Conservation (phyloP, 2,888 invertebrate species). For the Nineta flava region DNA sequence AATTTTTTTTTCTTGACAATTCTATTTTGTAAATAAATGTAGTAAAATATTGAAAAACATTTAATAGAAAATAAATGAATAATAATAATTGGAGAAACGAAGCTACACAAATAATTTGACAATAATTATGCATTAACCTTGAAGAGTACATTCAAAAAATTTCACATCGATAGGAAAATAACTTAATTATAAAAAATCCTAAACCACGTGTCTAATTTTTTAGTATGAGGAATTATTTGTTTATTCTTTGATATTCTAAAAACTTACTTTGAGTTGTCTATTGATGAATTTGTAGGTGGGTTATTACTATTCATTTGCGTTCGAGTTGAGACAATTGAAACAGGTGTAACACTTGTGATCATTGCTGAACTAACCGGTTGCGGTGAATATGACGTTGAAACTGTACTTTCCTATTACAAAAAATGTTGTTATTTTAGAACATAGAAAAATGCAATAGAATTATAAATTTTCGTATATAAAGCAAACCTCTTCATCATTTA, state of each 20-base stretch:
- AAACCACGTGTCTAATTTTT: not conserved
- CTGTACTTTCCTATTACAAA: conserved; percentile 22
- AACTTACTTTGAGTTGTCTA: not conserved
- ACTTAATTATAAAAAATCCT: not conserved
- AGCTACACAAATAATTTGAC: too few species aligned
- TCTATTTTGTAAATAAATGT: too few species aligned
- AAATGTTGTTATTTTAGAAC: not conserved
- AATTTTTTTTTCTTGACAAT: too few species aligned
- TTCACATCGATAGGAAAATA: too few species aligned
- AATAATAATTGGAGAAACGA: too few species aligned
- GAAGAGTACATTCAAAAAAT: too few species aligned
- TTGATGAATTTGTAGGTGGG: not conserved
- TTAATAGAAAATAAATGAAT: too few species aligned
- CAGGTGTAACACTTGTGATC: conserved; percentile 21
- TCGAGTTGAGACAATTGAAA: conserved; percentile 21
- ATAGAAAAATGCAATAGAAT: not conserved
- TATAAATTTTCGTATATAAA: not conserved
- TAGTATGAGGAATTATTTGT: not conserved
- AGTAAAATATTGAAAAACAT: too few species aligned
- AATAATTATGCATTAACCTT: too few species aligned
- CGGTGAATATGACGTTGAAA: conserved; percentile 22
- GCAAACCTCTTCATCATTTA: conserved; percentile 49
- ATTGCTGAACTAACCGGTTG: conserved; percentile 25
- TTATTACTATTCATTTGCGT: conserved; percentile 1
- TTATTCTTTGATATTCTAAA: too few species aligned